Base-by-base conservation (phyloP, 2,888 invertebrate genomes). In the Ennomos erosarius region DNA sequence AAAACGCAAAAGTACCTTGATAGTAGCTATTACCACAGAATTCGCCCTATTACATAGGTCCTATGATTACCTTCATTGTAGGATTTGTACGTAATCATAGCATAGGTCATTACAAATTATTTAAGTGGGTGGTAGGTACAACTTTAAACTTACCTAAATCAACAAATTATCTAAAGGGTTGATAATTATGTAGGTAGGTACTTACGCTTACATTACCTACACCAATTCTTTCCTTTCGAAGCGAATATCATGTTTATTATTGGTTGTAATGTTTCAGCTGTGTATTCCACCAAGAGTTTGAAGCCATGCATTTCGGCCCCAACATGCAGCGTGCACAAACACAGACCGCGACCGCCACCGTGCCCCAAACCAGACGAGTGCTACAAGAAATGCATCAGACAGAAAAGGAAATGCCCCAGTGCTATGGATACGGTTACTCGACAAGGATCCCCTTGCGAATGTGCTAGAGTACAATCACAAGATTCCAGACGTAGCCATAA, bases 301-400 rank as follows among this genome's bases (percentile, higher is more conserved):
- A 88, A 87, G 73, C 85, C 89, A 44, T 90, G 90, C 68, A 71
- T 85, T 53, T 87, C 90, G 45, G 85, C 79, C 40, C 87, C 90
- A 40, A 74, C 83, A 68, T 90, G 90, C 75, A 84, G 84, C 64
- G 74, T 70, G 10, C 90, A 89, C 74, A 83, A 67, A 49, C 88
- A 87, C 64, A 79, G 88, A 64, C 90, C 87, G 1, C 79, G 84
- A 38, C 81, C 85, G 37, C 73, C 84, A 12, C 87, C 89, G 5
- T 90, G 90, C 59, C 80, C 84, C 10, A 57, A 80, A n/a, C 90
- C 88, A 38, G 86, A 89, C 56, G 74, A 81, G 59, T 91, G 90
- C 69, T 88, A 82, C 69, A 76, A 79, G 47, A 83, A 79, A 70
- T 84, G 86, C 65, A 80, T 75, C 47, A 82, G 71, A 63, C 70